Base-by-base conservation (phyloP, 1,140 invertebrate species). In the Euwallacea similis region DNA sequence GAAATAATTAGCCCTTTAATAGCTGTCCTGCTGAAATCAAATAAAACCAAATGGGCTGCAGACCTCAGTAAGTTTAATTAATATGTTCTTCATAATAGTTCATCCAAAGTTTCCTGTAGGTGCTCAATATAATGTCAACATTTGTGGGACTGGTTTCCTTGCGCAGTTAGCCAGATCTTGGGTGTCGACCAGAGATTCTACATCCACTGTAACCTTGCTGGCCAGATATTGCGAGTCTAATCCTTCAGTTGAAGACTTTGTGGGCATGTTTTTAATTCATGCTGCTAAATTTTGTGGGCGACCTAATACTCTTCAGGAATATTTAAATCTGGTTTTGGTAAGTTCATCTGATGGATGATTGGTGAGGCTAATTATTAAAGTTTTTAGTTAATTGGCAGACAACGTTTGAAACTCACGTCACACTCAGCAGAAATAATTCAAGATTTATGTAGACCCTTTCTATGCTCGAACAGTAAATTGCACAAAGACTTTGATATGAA, bases 1-100 rank as follows among this genome's bases (percentile, higher is more conserved):
- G 75, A 75, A 4, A 76, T 83, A 6, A 67, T 86, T 7, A 84
- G 82, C 7, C 84, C 87, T 0, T 77, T 88, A 69, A 75, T 87
- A 74, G 76, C 76, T 7, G 82, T 82, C 8, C 70, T 88, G 2
- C 60, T 89, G 13, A 79, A 79, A 41, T 78, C 80, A 0, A 82
- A 82, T 6, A 80, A 84, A 75, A 73, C 85, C 0, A 79, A 81
- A 56, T 79, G 81, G 0, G 82, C 84, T 7, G 76, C 80, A 62
- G 76, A 82, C 54, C 75, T 88, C 43, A 84, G 83, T 84, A 77
- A 79, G 81, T 81, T 66, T 55, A 54, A 42, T 3, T 6, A 55
- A 9, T 6, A 55, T 66, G 6, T 13, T 9, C 21, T 33, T 33
- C 21, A 33, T 33, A 2, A 33, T 33, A 44, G 6, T 8, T 47